Conservation (phyloP, 2,797 vertebrate species). For the Notolepis coatsorum region DNA sequence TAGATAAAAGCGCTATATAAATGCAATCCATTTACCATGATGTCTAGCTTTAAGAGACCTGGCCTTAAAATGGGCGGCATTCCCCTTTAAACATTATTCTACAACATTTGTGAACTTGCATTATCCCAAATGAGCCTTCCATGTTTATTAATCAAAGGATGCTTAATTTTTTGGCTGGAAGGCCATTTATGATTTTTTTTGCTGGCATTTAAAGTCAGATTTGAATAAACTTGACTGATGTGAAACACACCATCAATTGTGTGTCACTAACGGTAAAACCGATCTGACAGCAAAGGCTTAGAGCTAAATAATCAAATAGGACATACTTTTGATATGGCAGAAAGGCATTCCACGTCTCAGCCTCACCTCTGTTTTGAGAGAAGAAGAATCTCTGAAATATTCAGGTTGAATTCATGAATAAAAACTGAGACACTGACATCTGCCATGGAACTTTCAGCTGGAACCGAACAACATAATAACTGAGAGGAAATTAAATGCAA, state of each 20-base stretch:
- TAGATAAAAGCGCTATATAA: too few relatives aligned
- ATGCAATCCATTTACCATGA: too few relatives aligned
- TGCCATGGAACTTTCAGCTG: slow-evolving; percentile 58
- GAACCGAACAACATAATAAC: slow-evolving; percentile 46
- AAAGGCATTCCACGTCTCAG: slow-evolving; percentile 44
- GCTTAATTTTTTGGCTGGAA: slow-evolving; percentile 18
- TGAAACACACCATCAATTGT: slow-evolving; percentile 24
- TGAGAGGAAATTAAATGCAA: slow-evolving; percentile 64
- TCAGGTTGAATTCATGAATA: slow-evolving; percentile 73
- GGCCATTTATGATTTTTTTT: neutral
- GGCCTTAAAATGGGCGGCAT: too few relatives aligned
- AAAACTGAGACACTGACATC: slow-evolving; percentile 63
- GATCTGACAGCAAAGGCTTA: slow-evolving; percentile 51
- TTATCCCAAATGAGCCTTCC: neutral
- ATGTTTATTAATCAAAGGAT: slow-evolving; percentile 16
- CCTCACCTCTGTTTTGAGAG: slow-evolving; percentile 63
- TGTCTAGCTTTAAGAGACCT: too few relatives aligned
- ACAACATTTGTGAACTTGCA: neutral
- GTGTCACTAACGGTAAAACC: slow-evolving; percentile 24
- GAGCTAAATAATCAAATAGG: slow-evolving; percentile 52
- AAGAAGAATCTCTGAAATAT: slow-evolving; percentile 64
- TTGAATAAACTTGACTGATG: slow-evolving; percentile 4
- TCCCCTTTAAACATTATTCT: neutral
- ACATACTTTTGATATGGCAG: slow-evolving; percentile 47
- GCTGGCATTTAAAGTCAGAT: slow-evolving; percentile 23